Conservation (phyloP, 2,797 vertebrate genomes). For the Chelon labrosus region DNA sequence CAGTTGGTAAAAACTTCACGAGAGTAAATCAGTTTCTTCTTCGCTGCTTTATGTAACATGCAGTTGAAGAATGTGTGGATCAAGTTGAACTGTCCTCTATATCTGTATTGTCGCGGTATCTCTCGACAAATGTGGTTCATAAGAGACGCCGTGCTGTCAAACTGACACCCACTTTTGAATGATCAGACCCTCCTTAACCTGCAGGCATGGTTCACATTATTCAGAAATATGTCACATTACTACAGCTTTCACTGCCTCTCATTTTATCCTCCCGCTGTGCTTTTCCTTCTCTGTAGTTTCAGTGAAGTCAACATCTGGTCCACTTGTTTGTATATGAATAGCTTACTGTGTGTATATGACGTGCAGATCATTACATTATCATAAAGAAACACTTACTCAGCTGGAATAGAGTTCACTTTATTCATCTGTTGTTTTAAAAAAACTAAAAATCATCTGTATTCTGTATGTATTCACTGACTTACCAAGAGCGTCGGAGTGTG, state of each 20-base stretch:
- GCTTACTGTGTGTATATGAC: neutral
- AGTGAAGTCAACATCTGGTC: neutral
- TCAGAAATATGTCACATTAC: conserved; percentile 2
- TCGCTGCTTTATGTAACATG: neutral
- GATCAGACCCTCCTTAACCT: conserved; percentile 1
- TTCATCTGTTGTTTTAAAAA: neutral
- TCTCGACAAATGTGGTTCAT: neutral
- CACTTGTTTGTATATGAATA: neutral
- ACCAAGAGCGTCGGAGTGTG: neutral
- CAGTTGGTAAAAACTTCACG: neutral
- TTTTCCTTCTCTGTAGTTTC: neutral
- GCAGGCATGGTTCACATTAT: neutral
- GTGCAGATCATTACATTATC: neutral
- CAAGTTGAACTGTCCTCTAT: neutral
- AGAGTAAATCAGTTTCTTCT: neutral
- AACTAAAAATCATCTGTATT: neutral
- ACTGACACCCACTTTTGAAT: conserved; percentile 6
- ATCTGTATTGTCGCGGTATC: neutral
- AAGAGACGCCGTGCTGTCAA: conserved; percentile 3
- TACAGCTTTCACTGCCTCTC: neutral
- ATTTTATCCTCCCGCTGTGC: neutral
- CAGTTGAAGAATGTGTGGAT: neutral
- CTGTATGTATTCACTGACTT: neutral
- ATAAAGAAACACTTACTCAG: neutral
- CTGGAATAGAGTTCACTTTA: neutral